Conservation (phyloP, 2,888 invertebrate genomes). For the Pecten maximus region DNA sequence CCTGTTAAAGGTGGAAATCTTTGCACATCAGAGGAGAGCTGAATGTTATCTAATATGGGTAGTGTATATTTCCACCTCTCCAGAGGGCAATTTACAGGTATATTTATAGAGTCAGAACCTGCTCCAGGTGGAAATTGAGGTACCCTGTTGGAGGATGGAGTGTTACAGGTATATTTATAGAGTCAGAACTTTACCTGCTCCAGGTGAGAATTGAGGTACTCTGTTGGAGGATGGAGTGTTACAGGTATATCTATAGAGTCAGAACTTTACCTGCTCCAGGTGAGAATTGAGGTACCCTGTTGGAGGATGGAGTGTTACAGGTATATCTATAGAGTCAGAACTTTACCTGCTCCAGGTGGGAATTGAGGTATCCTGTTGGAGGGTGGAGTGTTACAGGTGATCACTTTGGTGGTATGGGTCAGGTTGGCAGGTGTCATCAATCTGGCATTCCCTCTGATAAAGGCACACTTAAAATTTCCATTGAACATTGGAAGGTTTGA, state of each 20-base stretch:
- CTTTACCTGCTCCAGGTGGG: slow-evolving; percentile 88
- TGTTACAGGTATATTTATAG: not conserved
- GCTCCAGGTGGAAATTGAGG: not conserved
- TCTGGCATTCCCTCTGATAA: slow-evolving; percentile 88
- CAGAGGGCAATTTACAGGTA: too few species aligned
- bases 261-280: slow-evolving; percentile 80
- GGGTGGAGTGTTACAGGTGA: slow-evolving; percentile 97
- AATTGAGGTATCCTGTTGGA: slow-evolving; percentile 96
- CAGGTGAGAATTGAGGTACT: slow-evolving; percentile 90
- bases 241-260: not conserved
- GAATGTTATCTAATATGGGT: too few species aligned
- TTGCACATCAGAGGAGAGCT: too few species aligned
- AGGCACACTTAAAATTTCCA: slow-evolving; percentile 96
- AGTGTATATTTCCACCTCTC: too few species aligned
- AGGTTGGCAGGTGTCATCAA: slow-evolving; percentile 56
- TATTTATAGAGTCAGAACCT: too few species aligned
- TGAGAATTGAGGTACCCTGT: not conserved
- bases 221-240: not conserved
- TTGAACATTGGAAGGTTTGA: slow-evolving; percentile 92
- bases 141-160: not conserved
- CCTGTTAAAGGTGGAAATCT: too few species aligned
- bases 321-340: not conserved
- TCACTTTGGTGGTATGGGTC: slow-evolving; percentile 83
- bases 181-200: slow-evolving; percentile 83
- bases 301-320: not conserved